These are phyloP conservation scores for Oscheius sp. DNA, from an alignment of 2,888 invertebrate species.

Conservation along the genomic window DNA sequence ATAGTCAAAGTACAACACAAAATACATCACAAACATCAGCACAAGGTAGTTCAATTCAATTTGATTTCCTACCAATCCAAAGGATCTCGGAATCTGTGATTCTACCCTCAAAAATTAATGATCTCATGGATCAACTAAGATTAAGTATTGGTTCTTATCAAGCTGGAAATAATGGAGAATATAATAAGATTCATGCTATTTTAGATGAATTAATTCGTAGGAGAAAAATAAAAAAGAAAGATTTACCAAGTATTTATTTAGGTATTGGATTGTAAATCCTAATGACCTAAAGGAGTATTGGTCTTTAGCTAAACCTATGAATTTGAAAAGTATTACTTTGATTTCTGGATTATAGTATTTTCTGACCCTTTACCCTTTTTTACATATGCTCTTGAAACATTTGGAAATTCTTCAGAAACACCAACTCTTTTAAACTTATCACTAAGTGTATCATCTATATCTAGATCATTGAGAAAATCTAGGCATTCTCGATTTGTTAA, in stretches of 20 bases:
- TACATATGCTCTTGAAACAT: slow-evolving; percentile 31
- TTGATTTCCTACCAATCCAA: neutral
- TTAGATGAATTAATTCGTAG: slow-evolving; percentile 37
- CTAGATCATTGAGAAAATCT: slow-evolving; percentile 27
- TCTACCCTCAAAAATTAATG: slow-evolving; percentile 33
- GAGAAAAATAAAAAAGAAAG: slow-evolving; percentile 36
- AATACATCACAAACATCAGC: slow-evolving; percentile 11
- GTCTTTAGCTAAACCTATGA: neutral
- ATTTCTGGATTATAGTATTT: slow-evolving; percentile 25
- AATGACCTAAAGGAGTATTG: neutral
- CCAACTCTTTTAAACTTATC: slow-evolving; percentile 31
- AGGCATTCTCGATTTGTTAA: slow-evolving; percentile 31
- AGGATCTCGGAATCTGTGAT: slow-evolving; percentile 2
- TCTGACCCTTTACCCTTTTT: slow-evolving; percentile 25
- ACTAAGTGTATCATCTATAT: slow-evolving; percentile 24
- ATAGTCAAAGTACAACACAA: slow-evolving; percentile 3
- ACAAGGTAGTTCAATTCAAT: slow-evolving; percentile 17
- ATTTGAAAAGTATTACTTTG: neutral
- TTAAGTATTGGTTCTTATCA: slow-evolving; percentile 35
- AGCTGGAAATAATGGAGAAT: slow-evolving; percentile 42
- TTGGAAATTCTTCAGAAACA: slow-evolving; percentile 30
- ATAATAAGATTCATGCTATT: slow-evolving; percentile 38
- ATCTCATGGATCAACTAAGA: slow-evolving; percentile 19
- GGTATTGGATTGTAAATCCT: slow-evolving; percentile 34
- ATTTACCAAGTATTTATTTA: slow-evolving; percentile 35